These are phyloP conservation scores for Hystrix brachyura DNA, from an alignment of 2,113 vertebrate genomes.

Conservation along the genomic window DNA sequence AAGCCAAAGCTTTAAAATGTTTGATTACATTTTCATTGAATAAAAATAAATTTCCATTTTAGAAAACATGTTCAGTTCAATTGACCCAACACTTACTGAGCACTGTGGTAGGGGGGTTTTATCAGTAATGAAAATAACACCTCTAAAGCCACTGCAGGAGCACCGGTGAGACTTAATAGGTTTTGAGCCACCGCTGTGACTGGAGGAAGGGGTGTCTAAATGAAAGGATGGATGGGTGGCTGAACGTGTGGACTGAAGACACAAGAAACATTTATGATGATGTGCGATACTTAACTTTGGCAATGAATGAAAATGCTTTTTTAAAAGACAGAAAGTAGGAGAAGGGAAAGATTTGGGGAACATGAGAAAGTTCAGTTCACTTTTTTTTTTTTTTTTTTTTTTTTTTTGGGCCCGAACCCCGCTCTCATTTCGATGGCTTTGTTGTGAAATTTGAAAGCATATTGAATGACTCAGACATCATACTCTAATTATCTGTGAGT, in stretches of 20 bases:
- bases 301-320: neutral
- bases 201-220: neutral
- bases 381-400: no score
- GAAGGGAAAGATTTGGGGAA: neutral
- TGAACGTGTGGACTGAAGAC: neutral
- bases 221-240: neutral
- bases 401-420: no score
- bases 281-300: neutral
- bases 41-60: conserved; percentile 47
- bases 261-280: neutral
- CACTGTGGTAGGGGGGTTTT: neutral
- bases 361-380: neutral
- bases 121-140: neutral
- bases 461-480: conserved; percentile 62
- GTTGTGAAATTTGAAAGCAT: conserved; percentile 71
- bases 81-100: neutral
- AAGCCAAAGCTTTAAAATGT: conserved; percentile 44
- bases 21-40: conserved; percentile 51
- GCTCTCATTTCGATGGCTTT: conserved; percentile 69
- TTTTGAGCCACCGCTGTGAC: neutral
- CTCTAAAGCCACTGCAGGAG: neutral
- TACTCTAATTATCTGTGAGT: conserved; percentile 74
- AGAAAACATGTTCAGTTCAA: conserved; percentile 11
- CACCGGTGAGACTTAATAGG: neutral
- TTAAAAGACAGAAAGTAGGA: neutral